These are phyloP conservation scores for Andricus curvator DNA, from an alignment of 2,888 invertebrate species.

Conservation along the genomic window DNA sequence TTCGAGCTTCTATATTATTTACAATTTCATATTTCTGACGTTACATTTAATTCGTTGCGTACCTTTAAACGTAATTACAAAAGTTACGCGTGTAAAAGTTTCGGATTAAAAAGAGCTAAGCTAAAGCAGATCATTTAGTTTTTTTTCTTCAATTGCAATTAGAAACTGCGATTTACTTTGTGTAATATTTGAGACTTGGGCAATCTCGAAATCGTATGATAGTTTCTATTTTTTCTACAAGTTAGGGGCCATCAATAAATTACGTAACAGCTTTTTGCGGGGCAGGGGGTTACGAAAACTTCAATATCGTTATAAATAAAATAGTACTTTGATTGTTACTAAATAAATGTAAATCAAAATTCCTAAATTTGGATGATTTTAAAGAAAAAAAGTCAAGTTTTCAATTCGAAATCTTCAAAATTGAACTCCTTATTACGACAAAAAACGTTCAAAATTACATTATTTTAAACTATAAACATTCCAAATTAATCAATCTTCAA, in stretches of 20 bases:
- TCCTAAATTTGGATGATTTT: too few species aligned
- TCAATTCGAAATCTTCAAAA: too few species aligned
- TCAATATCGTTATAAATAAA: too few species aligned
- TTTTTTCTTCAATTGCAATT: neutral
- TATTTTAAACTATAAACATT: too few species aligned
- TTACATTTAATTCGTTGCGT: neutral
- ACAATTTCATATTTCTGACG: neutral
- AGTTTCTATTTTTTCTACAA: neutral
- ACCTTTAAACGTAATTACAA: constrained; percentile 18
- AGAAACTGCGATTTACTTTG: neutral
- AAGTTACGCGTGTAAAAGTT: constrained; percentile 5
- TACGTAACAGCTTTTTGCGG: too few species aligned
- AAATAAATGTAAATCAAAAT: too few species aligned
- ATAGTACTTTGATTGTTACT: too few species aligned
- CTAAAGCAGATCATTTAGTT: neutral
- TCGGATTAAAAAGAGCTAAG: neutral
- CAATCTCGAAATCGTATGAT: neutral
- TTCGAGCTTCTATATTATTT: constrained; percentile 3
- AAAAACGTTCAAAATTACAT: too few species aligned
- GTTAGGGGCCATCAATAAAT: neutral
- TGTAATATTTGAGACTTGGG: neutral
- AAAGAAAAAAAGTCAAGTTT: too few species aligned
- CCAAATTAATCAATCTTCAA: too few species aligned
- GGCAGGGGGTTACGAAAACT: too few species aligned
- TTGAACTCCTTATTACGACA: too few species aligned